Conservation (phyloP, 2,888 invertebrate species). For the Leptopterna dolabrata region DNA sequence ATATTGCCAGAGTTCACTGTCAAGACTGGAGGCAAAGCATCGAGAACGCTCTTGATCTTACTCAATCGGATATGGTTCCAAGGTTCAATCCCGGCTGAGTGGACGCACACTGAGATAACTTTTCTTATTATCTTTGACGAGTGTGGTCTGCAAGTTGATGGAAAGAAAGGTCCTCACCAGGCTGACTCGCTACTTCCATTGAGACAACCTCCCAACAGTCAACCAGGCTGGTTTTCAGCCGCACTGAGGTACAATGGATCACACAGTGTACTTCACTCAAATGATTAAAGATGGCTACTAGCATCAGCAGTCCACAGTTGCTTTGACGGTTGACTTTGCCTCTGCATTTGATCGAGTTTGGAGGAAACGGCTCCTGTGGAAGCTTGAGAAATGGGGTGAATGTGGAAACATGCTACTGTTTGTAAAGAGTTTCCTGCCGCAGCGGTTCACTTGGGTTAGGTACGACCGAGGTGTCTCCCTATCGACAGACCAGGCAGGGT, state of each 20-base stretch:
- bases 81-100: conserved; percentile 7
- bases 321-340: background rate
- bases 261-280: background rate
- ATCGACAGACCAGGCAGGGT: background rate
- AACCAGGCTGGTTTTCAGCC: background rate
- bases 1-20: conserved; percentile 17
- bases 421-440: background rate
- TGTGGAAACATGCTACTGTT: background rate
- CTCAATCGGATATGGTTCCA: background rate
- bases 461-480: background rate
- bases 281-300: too few relatives aligned
- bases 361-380: background rate
- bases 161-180: conserved; percentile 16
- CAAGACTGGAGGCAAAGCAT: background rate
- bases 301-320: background rate
- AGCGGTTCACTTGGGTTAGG: background rate
- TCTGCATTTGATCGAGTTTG: background rate
- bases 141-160: conserved; percentile 29
- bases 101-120: background rate
- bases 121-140: background rate
- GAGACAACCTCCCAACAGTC: too few relatives aligned
- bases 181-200: conserved; percentile 14
- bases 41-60: background rate
- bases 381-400: background rate
- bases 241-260: background rate